Percentiles rank a stretch among this genome's conserved stretches.
Evolutionary conservation across 1,140 invertebrate genomes (phyloP).

Genomic region (Magallana ariakensis): DNA sequence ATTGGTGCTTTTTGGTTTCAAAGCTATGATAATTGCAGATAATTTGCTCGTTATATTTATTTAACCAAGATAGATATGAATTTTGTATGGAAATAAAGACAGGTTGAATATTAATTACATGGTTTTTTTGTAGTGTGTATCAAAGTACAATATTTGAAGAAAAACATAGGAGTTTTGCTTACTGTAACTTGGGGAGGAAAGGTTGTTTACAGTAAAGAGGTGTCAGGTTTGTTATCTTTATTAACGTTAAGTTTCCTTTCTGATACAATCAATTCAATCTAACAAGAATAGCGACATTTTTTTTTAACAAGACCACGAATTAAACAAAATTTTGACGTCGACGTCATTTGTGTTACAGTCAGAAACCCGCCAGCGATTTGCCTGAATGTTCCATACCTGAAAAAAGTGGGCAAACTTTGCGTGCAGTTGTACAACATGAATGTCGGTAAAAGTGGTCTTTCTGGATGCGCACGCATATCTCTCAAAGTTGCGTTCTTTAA

Average conservation of each 20-base stretch:
- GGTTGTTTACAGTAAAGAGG: neutral
- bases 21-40: too few relatives aligned
- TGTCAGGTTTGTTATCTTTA: neutral
- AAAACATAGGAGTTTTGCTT: neutral
- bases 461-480: slow-evolving; percentile 2
- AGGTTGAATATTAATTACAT: too few relatives aligned
- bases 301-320: too few relatives aligned
- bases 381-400: slow-evolving; percentile 22
- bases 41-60: too few relatives aligned
- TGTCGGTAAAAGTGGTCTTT: neutral
- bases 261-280: too few relatives aligned
- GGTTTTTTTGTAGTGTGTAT: neutral
- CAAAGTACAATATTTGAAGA: neutral
- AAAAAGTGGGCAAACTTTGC: slow-evolving; percentile 25
- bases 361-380: slow-evolving; percentile 23
- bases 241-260: too few relatives aligned
- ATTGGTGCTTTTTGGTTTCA: too few relatives aligned
- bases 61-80: too few relatives aligned
- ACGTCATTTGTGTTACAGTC: neutral
- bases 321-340: too few relatives aligned
- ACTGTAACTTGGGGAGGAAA: neutral
- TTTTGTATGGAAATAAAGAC: too few relatives aligned
- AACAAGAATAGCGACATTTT: too few relatives aligned
- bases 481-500: neutral
- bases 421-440: neutral